Conservation (phyloP, 2,113 vertebrate genomes). For the Erinaceus europaeus region DNA sequence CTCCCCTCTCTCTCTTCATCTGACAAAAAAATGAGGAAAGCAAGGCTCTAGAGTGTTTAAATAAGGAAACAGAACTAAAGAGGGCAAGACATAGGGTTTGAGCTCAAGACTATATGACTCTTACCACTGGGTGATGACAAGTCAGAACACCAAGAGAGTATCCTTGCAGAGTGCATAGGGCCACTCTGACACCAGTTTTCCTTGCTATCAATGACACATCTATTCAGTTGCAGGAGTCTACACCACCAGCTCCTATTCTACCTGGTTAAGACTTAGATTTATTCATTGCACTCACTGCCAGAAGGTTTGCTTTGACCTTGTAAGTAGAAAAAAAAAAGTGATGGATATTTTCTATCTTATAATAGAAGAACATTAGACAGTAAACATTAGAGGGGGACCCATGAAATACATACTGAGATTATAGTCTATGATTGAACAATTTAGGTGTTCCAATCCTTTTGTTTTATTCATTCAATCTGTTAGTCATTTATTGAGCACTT, state of each 20-base stretch:
- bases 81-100: slow-evolving; percentile 20
- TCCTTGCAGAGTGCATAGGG: neutral
- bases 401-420: neutral
- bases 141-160: slow-evolving; percentile 18
- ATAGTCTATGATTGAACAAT: neutral
- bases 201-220: no score
- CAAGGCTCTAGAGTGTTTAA: neutral
- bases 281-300: neutral
- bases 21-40: neutral
- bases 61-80: neutral
- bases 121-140: slow-evolving; percentile 37
- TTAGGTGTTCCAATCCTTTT: neutral
- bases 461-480: neutral
- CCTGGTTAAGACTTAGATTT: neutral
- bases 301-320: neutral
- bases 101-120: slow-evolving; percentile 18
- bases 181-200: no score
- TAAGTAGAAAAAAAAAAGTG: neutral
- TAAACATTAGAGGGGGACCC: slow-evolving; percentile 4
- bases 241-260: neutral
- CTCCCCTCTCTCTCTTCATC: neutral
- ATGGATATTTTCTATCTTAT: neutral
- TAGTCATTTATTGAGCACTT: neutral
- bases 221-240: no score
- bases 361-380: neutral